phyloP scores from a whole-genome alignment of 2,113 vertebrate genomes.

The Talpa occidentalis region DNA sequence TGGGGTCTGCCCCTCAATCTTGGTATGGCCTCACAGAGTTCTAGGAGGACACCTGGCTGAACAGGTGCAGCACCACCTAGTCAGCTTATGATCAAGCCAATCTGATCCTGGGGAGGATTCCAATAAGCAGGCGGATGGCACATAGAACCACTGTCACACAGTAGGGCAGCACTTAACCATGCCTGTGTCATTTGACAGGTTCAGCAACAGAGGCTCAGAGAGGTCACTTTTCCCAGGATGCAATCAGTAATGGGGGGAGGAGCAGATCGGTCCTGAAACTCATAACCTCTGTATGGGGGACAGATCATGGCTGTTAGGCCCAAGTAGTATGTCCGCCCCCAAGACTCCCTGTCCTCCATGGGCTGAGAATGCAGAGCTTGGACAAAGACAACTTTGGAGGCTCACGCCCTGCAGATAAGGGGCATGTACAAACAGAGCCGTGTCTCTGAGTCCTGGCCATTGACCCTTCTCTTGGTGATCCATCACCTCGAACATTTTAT shows the following conservation, averaged over 20 bases:
- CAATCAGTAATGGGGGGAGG: background rate
- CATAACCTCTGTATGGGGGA: background rate
- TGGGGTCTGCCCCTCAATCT: background rate
- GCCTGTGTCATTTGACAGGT: background rate
- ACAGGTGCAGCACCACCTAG: fast-evolving
- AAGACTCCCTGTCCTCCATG: background rate
- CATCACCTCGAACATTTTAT: slow-evolving; percentile 81
- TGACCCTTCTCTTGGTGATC: slow-evolving; percentile 78
- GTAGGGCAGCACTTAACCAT: background rate
- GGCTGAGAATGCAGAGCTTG: background rate
- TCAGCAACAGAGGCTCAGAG: background rate
- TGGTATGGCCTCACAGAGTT: fast-evolving
- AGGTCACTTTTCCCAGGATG: no score
- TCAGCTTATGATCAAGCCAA: fast-evolving
- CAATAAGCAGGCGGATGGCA: fast-evolving
- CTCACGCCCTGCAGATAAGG: background rate
- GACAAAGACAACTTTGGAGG: background rate
- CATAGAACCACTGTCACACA: fast-evolving
- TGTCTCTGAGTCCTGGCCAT: slow-evolving; percentile 59
- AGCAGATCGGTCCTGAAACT: background rate
- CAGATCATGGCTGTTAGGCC: fast-evolving
- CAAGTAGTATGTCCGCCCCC: fast-evolving
- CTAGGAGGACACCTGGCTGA: background rate
- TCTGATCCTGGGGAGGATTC: fast-evolving
- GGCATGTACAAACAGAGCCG: slow-evolving; percentile 65